Evolutionary conservation across 2,888 invertebrate genomes (phyloP).

Genomic region (Phengaris arion): DNA sequence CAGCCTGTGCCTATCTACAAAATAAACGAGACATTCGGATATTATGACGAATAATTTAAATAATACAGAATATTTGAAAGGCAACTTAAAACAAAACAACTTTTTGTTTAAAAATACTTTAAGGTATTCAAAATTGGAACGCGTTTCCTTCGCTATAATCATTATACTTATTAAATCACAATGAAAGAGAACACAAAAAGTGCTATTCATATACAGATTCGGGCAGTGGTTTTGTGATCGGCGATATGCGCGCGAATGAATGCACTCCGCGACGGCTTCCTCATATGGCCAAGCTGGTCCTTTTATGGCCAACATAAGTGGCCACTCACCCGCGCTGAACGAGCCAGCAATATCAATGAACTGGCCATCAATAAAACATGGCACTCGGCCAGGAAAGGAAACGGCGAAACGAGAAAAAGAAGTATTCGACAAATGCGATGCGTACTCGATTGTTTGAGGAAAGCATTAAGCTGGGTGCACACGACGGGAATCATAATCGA

Average conservation of each 20-base stretch:
- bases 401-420: slow-evolving; percentile 75
- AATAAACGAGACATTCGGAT: not conserved
- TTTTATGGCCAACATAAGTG: slow-evolving; percentile 77
- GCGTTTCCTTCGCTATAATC: slow-evolving; percentile 28
- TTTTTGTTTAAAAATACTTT: not conserved
- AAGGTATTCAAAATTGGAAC: not conserved
- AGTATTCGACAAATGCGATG: slow-evolving; percentile 72
- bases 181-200: slow-evolving; percentile 35
- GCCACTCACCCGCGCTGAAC: slow-evolving; percentile 78
- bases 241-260: slow-evolving; percentile 73
- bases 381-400: slow-evolving; percentile 76
- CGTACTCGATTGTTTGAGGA: slow-evolving; percentile 71
- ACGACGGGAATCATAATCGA: slow-evolving; percentile 65
- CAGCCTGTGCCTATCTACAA: not conserved
- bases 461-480: slow-evolving; percentile 67
- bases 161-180: slow-evolving; percentile 33
- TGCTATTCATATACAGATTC: slow-evolving; percentile 43
- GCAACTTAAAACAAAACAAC: not conserved
- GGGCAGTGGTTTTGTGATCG: slow-evolving; percentile 62
- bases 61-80: not conserved
- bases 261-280: slow-evolving; percentile 74
- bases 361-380: slow-evolving; percentile 79
- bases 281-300: slow-evolving; percentile 77
- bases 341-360: slow-evolving; percentile 79
- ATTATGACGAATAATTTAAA: not conserved